Conservation (phyloP, 2,888 invertebrate species). For the Drosophila buzzatii region DNA sequence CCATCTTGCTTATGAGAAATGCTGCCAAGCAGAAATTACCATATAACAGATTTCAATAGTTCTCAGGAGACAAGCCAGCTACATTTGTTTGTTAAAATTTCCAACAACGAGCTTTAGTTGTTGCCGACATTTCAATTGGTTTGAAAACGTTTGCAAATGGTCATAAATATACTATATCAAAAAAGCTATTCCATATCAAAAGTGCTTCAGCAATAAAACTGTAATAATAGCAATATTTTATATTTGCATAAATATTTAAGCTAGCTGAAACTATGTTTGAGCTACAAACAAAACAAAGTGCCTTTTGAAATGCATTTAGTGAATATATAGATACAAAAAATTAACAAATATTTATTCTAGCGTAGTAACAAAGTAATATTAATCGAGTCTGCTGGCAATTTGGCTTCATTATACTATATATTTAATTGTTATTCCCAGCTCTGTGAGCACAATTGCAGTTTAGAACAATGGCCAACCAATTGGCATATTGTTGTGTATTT, state of each 20-base stretch:
- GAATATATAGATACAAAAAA: not conserved
- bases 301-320: not conserved
- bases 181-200: no score
- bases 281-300: not conserved
- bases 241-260: not conserved
- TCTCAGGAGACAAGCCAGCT: not conserved
- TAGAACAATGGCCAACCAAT: constrained; percentile 24
- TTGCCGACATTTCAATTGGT: no score
- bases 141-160: not conserved
- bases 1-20: not conserved
- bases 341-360: not conserved
- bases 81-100: not conserved
- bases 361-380: not conserved
- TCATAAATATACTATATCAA: no score
- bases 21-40: not conserved
- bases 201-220: not conserved
- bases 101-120: no score
- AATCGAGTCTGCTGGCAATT: not conserved
- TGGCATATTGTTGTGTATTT: constrained; percentile 19
- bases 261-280: no score
- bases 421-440: not conserved
- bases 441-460: constrained; percentile 3
- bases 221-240: not conserved
- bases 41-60: not conserved
- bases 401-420: no score